Evolutionary conservation across 2,797 vertebrate genomes (phyloP).

Genomic region (Pseudocheirus occidentalis): DNA sequence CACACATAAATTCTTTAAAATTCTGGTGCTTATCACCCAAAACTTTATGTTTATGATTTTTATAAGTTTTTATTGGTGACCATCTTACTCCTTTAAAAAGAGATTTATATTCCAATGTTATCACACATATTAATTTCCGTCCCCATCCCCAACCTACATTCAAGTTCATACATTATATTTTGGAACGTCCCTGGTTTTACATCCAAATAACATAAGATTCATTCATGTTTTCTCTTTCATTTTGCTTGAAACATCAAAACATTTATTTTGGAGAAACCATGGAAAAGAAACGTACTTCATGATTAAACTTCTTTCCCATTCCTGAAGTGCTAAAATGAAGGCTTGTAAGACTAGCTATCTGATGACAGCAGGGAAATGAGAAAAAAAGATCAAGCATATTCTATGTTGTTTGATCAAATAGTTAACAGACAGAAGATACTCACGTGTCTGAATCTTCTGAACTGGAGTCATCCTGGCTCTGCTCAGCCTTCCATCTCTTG

Average conservation of each 20-base stretch:
- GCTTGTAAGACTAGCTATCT: background rate
- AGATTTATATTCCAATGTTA: background rate
- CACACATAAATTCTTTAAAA: background rate
- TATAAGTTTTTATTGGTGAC: background rate
- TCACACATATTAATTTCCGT: background rate
- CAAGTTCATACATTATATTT: background rate
- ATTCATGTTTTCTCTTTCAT: background rate
- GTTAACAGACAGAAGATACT: slow-evolving; percentile 67
- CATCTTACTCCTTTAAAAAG: background rate
- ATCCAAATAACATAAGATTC: background rate
- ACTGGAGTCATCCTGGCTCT: slow-evolving; percentile 93
- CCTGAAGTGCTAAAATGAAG: background rate
- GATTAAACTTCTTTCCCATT: background rate
- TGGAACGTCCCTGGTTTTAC: background rate
- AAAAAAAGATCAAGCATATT: background rate
- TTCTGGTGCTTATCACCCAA: background rate
- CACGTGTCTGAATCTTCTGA: slow-evolving; percentile 97
- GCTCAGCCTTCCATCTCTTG: slow-evolving; percentile 97
- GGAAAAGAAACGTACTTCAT: background rate
- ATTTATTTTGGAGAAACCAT: background rate
- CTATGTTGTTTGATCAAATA: background rate
- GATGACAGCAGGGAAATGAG: background rate
- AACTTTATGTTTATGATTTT: background rate
- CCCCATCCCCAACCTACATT: background rate
- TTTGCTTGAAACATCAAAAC: background rate